phyloP scores from a whole-genome alignment of 1,140 invertebrate species.

The Batillaria attramentaria region DNA sequence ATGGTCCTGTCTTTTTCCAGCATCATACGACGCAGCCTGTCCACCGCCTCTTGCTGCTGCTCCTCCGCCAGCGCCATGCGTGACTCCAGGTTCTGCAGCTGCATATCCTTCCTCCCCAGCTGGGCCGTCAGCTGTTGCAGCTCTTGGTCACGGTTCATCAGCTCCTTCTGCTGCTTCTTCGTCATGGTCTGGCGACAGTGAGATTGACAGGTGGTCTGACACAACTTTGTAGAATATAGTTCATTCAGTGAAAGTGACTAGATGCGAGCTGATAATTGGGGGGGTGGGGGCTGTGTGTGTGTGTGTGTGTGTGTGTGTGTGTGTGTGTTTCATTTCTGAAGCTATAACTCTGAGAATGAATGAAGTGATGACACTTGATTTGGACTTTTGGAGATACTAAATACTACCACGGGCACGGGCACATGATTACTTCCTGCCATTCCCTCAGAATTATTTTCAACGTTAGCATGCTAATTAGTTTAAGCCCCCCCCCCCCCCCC shows the following conservation, averaged over 20 bases:
- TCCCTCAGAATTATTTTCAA: no score
- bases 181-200: constrained; percentile 11
- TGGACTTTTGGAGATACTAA: no score
- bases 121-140: constrained; percentile 45
- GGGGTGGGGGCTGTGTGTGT: not conserved
- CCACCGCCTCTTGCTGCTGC: constrained; percentile 43
- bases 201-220: no score
- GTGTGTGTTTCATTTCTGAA: not conserved
- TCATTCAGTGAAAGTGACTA: no score
- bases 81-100: constrained; percentile 43
- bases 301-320: constrained; percentile 16
- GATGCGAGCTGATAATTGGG: no score
- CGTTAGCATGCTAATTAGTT: no score
- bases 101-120: constrained; percentile 49
- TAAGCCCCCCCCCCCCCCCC: no score
- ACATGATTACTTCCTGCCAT: not conserved
- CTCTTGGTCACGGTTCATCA: constrained; percentile 48
- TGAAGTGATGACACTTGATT: no score
- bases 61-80: constrained; percentile 36
- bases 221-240: no score
- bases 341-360: no score
- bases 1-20: constrained; percentile 49
- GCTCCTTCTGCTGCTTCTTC: constrained; percentile 40
- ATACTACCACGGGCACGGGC: no score
- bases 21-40: constrained; percentile 45